These are phyloP conservation scores for Malthinus flaveolus DNA, from an alignment of 2,888 invertebrate genomes.

Conservation along the genomic window DNA sequence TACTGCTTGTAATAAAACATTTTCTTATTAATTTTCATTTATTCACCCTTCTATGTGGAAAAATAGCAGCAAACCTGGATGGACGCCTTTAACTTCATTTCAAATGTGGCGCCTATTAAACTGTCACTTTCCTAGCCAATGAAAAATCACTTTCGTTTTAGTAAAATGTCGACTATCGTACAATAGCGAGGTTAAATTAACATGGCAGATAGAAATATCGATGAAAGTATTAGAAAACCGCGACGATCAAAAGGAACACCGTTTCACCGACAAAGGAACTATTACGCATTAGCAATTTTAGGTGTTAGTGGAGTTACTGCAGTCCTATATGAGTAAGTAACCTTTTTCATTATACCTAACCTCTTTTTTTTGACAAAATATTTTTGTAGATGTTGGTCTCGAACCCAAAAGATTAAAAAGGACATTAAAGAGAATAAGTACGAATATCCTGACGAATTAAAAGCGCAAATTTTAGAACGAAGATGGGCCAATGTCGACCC, in stretches of 20 bases:
- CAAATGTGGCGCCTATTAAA: too few species aligned
- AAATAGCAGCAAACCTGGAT: too few species aligned
- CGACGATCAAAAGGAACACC: conserved; percentile 69
- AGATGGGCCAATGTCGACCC: conserved; percentile 24
- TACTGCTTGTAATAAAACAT: conserved; percentile 13
- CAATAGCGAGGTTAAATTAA: conserved; percentile 12
- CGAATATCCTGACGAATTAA: conserved; percentile 36
- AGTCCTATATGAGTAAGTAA: conserved; percentile 58
- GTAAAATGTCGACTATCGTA: background rate
- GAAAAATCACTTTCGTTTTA: background rate
- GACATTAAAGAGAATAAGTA: conserved; percentile 39
- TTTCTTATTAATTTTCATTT: background rate
- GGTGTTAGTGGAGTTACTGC: conserved; percentile 54
- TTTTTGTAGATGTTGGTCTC: conserved; percentile 42
- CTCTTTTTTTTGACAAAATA: background rate
- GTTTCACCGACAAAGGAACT: conserved; percentile 60
- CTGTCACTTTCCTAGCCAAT: too few species aligned
- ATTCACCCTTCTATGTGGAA: too few species aligned
- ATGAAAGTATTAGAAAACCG: conserved; percentile 60
- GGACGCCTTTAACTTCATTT: too few species aligned
- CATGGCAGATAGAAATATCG: conserved; percentile 49
- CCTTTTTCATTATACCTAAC: background rate
- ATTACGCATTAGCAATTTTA: conserved; percentile 57
- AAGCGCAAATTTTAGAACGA: conserved; percentile 31
- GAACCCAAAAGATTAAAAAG: conserved; percentile 37